Percentiles rank a stretch among this genome's conserved stretches.
Conservation (phyloP, 2,113 vertebrate genomes). For the Apistogramma diplotaenia region DNA sequence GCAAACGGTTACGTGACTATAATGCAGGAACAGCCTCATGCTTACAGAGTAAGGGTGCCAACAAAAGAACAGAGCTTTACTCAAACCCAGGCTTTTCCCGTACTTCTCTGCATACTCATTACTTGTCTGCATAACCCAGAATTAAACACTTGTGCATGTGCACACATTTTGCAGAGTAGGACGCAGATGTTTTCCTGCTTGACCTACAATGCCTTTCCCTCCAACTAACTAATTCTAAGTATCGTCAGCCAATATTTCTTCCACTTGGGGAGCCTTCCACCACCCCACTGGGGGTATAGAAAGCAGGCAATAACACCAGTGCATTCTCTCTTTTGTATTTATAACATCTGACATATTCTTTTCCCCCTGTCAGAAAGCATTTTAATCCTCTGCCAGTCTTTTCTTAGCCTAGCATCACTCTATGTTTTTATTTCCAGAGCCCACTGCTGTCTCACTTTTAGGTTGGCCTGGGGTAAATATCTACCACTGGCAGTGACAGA, state of each 20-base stretch:
- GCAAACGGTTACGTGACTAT: constrained; percentile 25
- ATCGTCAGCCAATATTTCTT: constrained; percentile 14
- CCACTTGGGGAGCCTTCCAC: constrained; percentile 11
- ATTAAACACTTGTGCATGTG: background rate
- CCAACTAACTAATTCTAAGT: constrained; percentile 14
- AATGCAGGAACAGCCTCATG: constrained; percentile 27
- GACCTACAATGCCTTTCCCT: constrained; percentile 8
- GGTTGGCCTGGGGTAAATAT: constrained; percentile 14
- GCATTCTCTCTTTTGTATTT: constrained; percentile 63
- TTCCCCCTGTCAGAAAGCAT: constrained; percentile 57
- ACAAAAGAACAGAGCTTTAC: constrained; percentile 12
- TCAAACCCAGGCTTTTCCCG: background rate
- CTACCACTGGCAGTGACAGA: background rate
- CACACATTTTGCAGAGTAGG: constrained; percentile 8
- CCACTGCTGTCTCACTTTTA: background rate
- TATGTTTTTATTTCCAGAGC: constrained; percentile 42
- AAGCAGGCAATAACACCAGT: constrained; percentile 48
- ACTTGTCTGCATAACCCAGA: background rate
- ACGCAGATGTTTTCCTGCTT: constrained; percentile 54
- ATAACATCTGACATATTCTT: constrained; percentile 64
- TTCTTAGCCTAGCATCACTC: constrained; percentile 34
- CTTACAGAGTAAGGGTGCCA: constrained; percentile 8
- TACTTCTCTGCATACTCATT: background rate
- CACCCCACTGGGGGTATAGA: constrained; percentile 19
- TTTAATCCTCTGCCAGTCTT: constrained; percentile 51